These are phyloP conservation scores for Festucalex cinctus DNA, from an alignment of 2,113 vertebrate species.

Conservation along the genomic window DNA sequence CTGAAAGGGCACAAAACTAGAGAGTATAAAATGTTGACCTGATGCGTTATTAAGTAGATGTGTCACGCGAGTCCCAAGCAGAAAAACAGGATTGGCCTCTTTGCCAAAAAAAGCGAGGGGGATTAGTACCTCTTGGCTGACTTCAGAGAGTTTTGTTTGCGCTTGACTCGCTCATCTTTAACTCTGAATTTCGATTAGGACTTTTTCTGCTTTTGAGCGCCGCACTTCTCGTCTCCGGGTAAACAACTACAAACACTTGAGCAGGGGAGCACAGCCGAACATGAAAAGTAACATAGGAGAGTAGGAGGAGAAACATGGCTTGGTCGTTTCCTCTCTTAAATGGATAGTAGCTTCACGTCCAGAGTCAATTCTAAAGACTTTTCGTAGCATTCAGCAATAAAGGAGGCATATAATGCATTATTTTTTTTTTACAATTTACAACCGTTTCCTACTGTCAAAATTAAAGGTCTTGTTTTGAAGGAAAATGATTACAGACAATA, in stretches of 20 bases:
- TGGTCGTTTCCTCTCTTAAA: slow-evolving; percentile 38
- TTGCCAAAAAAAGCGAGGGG: slow-evolving; percentile 34
- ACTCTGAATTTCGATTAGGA: slow-evolving; percentile 46
- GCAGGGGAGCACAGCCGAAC: neutral
- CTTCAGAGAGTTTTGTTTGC: slow-evolving; percentile 40
- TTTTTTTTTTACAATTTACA: too few relatives aligned
- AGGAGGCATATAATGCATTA: too few relatives aligned
- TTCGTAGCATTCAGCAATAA: neutral
- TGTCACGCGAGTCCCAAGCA: slow-evolving; percentile 13
- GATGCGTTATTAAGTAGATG: neutral
- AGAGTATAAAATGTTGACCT: slow-evolving; percentile 26
- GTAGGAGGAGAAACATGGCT: slow-evolving; percentile 7
- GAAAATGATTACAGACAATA: neutral
- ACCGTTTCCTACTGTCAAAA: too few relatives aligned
- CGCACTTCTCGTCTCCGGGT: slow-evolving; percentile 1
- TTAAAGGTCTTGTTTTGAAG: too few relatives aligned
- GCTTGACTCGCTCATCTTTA: slow-evolving; percentile 25
- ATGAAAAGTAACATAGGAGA: neutral
- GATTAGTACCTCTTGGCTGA: slow-evolving; percentile 44
- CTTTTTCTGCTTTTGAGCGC: neutral
- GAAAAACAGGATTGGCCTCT: slow-evolving; percentile 21
- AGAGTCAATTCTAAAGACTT: neutral
- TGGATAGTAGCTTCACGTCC: slow-evolving; percentile 9
- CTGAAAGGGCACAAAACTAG: slow-evolving; percentile 8
- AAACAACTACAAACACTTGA: slow-evolving; percentile 28